These are phyloP conservation scores for Montipora cactus DNA, from an alignment of 64 coral and sea anemone species.

Conservation along the genomic window DNA sequence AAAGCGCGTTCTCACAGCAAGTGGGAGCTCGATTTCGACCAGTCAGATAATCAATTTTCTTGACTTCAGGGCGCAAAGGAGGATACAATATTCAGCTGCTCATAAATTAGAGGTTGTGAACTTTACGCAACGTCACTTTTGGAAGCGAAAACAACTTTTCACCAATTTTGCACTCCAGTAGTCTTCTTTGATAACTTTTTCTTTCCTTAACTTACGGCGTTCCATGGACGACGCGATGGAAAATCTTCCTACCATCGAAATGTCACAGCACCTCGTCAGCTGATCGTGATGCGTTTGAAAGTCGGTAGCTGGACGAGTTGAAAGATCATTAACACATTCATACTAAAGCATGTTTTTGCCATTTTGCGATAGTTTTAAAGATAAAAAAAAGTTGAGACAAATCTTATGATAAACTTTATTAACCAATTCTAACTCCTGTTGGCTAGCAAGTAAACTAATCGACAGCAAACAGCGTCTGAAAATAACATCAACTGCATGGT, in stretches of 20 bases:
- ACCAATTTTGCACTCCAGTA: slow-evolving; percentile 1
- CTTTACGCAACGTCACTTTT: too few species aligned
- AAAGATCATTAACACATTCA: too few species aligned
- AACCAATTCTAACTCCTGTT: not conserved
- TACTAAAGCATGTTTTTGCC: too few species aligned
- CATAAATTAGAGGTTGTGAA: too few species aligned
- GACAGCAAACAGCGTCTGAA: not conserved
- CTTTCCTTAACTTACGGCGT: not conserved
- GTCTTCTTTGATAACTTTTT: not conserved
- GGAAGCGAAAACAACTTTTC: not conserved
- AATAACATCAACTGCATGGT: not conserved
- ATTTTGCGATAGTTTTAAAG: not conserved
- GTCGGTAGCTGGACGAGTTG: too few species aligned
- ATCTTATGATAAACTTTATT: not conserved
- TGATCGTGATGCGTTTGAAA: too few species aligned
- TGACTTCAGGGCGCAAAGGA: too few species aligned
- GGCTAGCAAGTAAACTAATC: slow-evolving; percentile 5
- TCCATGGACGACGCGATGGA: not conserved
- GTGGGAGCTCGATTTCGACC: not conserved
- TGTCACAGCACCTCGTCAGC: too few species aligned
- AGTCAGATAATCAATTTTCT: too few species aligned
- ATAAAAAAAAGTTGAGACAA: not conserved
- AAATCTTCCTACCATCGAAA: not conserved
- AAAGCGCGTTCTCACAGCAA: not conserved
- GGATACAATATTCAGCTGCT: too few species aligned